Evolutionary conservation across 30 jellyfish, hydroid and myxozoan genomes (phyloP).

Genomic region (Catostylus mosaicus): DNA sequence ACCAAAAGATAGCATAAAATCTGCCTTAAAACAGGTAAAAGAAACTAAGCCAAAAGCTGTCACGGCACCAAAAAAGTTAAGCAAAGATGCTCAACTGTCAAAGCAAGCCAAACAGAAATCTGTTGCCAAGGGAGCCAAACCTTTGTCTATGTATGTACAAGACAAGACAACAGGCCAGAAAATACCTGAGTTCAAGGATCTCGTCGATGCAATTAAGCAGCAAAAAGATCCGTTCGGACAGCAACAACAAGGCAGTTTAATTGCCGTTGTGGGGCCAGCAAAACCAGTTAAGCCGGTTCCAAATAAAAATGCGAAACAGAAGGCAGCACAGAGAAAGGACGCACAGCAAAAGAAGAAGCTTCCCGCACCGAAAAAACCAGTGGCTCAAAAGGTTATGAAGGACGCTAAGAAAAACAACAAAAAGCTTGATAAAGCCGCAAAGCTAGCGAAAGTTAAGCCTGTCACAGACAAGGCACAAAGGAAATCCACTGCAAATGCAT

Average conservation of each 20-base stretch:
- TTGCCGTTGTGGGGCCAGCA: slow-evolving; percentile 27
- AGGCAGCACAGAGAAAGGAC: not conserved
- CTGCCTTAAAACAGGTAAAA: not conserved
- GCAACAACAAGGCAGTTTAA: slow-evolving; percentile 37
- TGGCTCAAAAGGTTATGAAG: not conserved
- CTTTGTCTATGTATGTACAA: slow-evolving; percentile 8
- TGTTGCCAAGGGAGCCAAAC: not conserved
- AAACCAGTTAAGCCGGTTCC: slow-evolving; percentile 5
- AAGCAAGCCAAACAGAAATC: not conserved
- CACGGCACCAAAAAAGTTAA: not conserved
- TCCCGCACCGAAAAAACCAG: slow-evolving; percentile 5
- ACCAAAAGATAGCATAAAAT: not conserved
- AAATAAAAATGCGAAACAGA: slow-evolving; percentile 8
- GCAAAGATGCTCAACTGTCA: not conserved
- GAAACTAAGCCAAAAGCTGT: not conserved
- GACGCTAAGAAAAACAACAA: not conserved
- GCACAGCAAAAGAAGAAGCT: slow-evolving; percentile 6
- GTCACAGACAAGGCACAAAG: not conserved
- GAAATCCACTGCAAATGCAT: not conserved
- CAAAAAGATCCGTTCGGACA: slow-evolving; percentile 54
- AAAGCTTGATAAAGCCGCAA: not conserved
- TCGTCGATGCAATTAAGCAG: slow-evolving; percentile 51
- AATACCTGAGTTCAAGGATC: slow-evolving; percentile 51
- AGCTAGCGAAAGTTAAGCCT: not conserved
- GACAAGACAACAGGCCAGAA: slow-evolving; percentile 36